Conservation (phyloP, 2,888 invertebrate genomes). For the Smittia aterrima region DNA sequence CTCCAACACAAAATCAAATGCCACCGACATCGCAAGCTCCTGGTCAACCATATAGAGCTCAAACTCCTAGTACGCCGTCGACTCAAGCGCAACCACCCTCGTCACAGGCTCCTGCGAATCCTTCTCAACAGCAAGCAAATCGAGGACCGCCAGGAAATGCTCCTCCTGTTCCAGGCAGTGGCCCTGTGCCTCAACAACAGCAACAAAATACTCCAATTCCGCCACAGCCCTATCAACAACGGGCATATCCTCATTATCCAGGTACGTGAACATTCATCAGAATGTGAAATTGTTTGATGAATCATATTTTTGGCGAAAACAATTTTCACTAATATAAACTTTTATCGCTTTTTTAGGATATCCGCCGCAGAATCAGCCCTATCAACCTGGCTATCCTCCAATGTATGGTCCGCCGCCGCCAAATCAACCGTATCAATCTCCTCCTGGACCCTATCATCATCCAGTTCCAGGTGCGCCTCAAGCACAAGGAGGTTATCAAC, state of each 20-base stretch:
- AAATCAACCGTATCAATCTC: slow-evolving; percentile 48
- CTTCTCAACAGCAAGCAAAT: slow-evolving; percentile 45
- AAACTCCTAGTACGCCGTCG: slow-evolving; percentile 59
- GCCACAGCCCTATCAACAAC: slow-evolving; percentile 59
- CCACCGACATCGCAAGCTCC: slow-evolving; percentile 42
- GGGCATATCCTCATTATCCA: slow-evolving; percentile 52
- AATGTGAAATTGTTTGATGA: not conserved
- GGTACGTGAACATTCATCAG: slow-evolving; percentile 44
- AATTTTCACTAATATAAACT: not conserved
- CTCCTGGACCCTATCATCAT: not conserved
- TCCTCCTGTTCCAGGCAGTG: slow-evolving; percentile 64
- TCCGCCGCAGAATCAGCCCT: slow-evolving; percentile 56
- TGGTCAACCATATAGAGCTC: slow-evolving; percentile 44
- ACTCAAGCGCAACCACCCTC: slow-evolving; percentile 56
- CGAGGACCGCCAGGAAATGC: slow-evolving; percentile 61
- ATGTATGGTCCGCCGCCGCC: slow-evolving; percentile 51
- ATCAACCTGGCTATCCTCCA: slow-evolving; percentile 47
- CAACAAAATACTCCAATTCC: slow-evolving; percentile 58
- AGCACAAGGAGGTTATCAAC: not conserved
- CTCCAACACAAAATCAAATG: slow-evolving; percentile 63
- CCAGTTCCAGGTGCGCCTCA: not conserved
- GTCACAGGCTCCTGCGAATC: slow-evolving; percentile 48
- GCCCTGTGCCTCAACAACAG: slow-evolving; percentile 45
- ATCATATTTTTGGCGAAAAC: not conserved
- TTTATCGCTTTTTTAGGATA: slow-evolving; percentile 47